phyloP scores from a whole-genome alignment of 2,797 vertebrate species.

The Sus cebifrons region DNA sequence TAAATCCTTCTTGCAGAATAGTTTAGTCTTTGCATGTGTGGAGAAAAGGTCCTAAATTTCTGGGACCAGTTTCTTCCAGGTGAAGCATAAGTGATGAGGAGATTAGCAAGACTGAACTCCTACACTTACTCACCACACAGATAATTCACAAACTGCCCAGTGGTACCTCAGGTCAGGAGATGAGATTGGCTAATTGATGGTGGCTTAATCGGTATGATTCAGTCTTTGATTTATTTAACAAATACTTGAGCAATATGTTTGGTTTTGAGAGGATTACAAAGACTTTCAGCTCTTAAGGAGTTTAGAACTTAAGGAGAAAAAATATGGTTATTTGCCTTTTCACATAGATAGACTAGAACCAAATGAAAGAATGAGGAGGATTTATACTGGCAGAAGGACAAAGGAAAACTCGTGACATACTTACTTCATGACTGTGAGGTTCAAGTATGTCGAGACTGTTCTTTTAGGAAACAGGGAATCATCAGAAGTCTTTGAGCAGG shows the following conservation, averaged over 20 bases:
- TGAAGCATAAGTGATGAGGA: background rate
- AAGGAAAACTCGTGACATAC: background rate
- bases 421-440: slow-evolving; percentile 30
- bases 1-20: slow-evolving; percentile 68
- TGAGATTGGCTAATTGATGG: background rate
- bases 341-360: background rate
- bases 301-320: slow-evolving; percentile 42
- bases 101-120: background rate
- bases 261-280: background rate
- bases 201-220: slow-evolving; percentile 1
- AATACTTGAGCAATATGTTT: slow-evolving; percentile 23
- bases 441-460: slow-evolving; percentile 45
- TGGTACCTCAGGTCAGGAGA: background rate
- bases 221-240: slow-evolving; percentile 52
- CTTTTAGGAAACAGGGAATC: slow-evolving; percentile 42
- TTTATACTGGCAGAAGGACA: slow-evolving; percentile 44
- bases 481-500: slow-evolving; percentile 17
- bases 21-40: slow-evolving; percentile 18
- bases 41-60: background rate
- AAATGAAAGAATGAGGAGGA: slow-evolving; percentile 35
- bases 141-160: slow-evolving; percentile 33
- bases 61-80: background rate
- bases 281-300: slow-evolving; percentile 2
- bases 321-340: slow-evolving; percentile 44
- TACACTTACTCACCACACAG: background rate